Evolutionary conservation across 2,113 vertebrate genomes (phyloP).

Genomic region (Cyrtonyx montezumae): DNA sequence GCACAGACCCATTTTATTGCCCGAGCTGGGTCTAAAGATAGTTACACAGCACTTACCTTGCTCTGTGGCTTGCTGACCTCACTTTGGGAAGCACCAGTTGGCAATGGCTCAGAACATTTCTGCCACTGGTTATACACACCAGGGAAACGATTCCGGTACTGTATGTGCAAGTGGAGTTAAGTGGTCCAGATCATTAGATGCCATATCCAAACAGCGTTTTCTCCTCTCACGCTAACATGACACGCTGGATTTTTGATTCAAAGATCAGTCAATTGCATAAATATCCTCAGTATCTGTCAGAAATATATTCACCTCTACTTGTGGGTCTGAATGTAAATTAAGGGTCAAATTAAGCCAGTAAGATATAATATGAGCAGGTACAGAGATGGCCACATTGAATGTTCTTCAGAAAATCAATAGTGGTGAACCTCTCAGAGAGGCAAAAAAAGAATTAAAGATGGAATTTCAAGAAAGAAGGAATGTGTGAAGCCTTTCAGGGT

Average conservation of each 20-base stretch:
- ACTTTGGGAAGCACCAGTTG: background rate
- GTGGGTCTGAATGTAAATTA: background rate
- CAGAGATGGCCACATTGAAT: background rate
- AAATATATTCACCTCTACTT: background rate
- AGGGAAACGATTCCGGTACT: background rate
- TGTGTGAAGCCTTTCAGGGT: background rate
- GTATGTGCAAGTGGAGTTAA: background rate
- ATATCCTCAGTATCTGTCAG: background rate
- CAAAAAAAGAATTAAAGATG: background rate
- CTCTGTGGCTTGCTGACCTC: accelerated
- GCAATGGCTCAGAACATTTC: background rate
- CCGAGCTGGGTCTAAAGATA: background rate
- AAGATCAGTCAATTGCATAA: background rate
- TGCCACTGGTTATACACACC: accelerated
- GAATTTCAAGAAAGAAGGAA: background rate
- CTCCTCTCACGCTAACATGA: background rate
- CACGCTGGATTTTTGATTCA: background rate
- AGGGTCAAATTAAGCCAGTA: background rate
- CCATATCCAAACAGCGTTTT: background rate
- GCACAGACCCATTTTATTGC: background rate
- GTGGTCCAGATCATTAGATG: background rate
- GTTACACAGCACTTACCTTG: background rate
- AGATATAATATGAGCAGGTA: background rate
- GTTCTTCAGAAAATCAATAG: background rate
- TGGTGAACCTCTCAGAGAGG: background rate